phyloP scores from a whole-genome alignment of 2,113 vertebrate species.

The Mungos mungo region DNA sequence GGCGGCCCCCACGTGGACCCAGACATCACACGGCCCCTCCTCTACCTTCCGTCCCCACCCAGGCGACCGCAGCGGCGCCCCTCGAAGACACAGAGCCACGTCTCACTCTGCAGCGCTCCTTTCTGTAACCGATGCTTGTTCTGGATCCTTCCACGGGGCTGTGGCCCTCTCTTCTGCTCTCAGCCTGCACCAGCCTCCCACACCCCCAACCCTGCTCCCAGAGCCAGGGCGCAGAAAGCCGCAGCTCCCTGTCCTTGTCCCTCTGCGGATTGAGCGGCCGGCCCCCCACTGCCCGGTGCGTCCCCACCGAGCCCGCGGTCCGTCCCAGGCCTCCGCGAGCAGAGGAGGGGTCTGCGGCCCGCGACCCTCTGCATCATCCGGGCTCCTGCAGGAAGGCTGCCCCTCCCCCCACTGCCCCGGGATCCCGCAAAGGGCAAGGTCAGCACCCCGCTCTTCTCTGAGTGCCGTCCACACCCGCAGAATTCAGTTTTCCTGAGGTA shows the following conservation, averaged over 20 bases:
- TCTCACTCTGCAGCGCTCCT: background rate
- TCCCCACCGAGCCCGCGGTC: fast-evolving
- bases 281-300: fast-evolving
- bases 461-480: too few species aligned
- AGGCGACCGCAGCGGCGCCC: background rate
- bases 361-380: fast-evolving
- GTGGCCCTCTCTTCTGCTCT: background rate
- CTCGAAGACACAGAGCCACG: fast-evolving
- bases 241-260: background rate
- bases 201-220: fast-evolving
- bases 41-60: background rate
- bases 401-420: too few species aligned
- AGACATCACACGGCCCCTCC: background rate
- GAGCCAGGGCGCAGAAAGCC: too few species aligned
- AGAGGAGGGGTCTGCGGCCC: background rate
- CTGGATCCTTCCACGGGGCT: background rate
- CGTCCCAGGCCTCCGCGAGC: background rate
- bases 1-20: background rate
- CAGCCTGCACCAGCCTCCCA: background rate
- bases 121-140: background rate
- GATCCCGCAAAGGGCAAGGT: background rate
- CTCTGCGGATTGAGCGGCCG: background rate
- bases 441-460: background rate
- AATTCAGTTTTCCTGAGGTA: background rate
- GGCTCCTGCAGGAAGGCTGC: background rate